Base-by-base conservation (phyloP, 2,797 vertebrate genomes). In the Pteronotus mesoamericanus region DNA sequence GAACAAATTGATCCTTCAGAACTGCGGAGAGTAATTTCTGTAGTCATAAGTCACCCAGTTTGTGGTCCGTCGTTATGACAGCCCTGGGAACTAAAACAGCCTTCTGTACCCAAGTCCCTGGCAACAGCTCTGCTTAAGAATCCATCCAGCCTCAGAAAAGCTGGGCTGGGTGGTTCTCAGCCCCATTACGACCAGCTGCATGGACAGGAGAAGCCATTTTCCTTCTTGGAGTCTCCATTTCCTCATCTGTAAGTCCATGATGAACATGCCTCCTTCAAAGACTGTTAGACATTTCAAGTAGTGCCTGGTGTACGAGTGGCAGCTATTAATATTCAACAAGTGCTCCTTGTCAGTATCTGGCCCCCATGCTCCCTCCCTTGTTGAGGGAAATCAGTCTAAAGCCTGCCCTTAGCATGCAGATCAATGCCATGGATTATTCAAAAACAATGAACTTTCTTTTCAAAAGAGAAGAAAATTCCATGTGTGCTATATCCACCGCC, bases 181-280 rank as follows among this genome's bases (percentile, higher is more conserved):
- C 16, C 11, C 8, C 10, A 0, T 10, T 29, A 1, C 29, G 7
- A 0, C 61, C 51, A 15, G 44, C 57, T 34, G 7, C 59, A 1
- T 1, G 44, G 42, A 34, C 3, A 0, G 19, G 21, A 29, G 0
- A 29, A 48, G 12, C 22, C 42, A 2, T 21, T 55, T 32, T 9
- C 29, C 10, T 82, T 12, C 12, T 32, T 32, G n/a, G 55, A 9
- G 8, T 69, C 48, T 91, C 79, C 26, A 10, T 42, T 39, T 82
- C 68, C 39, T 84, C 59, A 26, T 21, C 59, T 86, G 71, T 37
- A 72, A 75, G 46, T 59, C 3, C 11, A 22, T 80, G 51, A 11
- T 29, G 9, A 55, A 3, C 10, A 39, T 0, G 22, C 5, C 4
- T 64, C 29, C 21, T 88, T 88, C 78, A 64, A 57, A 95, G 88